These are phyloP conservation scores for Planiliza haematocheilus DNA, from an alignment of 2,113 vertebrate species.

Conservation along the genomic window DNA sequence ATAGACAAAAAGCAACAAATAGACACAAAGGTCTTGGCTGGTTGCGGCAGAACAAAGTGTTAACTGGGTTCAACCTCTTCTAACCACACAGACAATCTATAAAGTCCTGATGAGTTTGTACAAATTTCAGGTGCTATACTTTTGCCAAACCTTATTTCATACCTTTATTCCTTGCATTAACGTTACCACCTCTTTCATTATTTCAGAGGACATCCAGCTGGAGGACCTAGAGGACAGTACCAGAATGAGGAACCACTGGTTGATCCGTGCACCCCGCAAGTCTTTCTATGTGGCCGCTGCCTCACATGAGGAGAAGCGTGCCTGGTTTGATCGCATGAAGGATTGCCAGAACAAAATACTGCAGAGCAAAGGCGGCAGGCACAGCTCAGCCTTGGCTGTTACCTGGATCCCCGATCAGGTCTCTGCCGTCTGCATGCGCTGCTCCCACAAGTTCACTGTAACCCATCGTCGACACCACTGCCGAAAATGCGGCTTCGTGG, in stretches of 20 bases:
- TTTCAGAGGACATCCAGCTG: slow-evolving; percentile 86
- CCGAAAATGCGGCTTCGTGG: slow-evolving; percentile 90
- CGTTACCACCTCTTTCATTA: too few relatives aligned
- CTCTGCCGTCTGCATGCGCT: slow-evolving; percentile 93
- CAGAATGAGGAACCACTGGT: slow-evolving; percentile 91
- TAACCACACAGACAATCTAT: too few relatives aligned
- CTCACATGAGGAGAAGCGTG: slow-evolving; percentile 86
- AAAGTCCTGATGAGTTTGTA: too few relatives aligned
- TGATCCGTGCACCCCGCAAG: slow-evolving; percentile 91
- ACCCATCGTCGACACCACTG: slow-evolving; percentile 92
- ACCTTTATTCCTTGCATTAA: background rate
- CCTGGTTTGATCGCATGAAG: slow-evolving; percentile 91
- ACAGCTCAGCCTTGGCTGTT: slow-evolving; percentile 77
- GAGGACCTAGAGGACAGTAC: slow-evolving; percentile 85
- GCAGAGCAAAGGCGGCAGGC: slow-evolving; percentile 52
- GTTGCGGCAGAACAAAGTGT: too few relatives aligned
- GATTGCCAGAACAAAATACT: slow-evolving; percentile 83
- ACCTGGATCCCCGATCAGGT: slow-evolving; percentile 91
- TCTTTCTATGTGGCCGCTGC: slow-evolving; percentile 90
- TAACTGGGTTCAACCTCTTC: too few relatives aligned
- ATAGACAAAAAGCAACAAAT: too few relatives aligned
- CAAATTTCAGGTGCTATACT: too few relatives aligned
- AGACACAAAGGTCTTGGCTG: too few relatives aligned
- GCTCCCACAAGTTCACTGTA: slow-evolving; percentile 85
- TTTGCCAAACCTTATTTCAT: background rate